Percentiles rank a stretch among this genome's conserved stretches.
Evolutionary conservation across 2,797 vertebrate genomes (phyloP).

Genomic region (Alauda arvensis): DNA sequence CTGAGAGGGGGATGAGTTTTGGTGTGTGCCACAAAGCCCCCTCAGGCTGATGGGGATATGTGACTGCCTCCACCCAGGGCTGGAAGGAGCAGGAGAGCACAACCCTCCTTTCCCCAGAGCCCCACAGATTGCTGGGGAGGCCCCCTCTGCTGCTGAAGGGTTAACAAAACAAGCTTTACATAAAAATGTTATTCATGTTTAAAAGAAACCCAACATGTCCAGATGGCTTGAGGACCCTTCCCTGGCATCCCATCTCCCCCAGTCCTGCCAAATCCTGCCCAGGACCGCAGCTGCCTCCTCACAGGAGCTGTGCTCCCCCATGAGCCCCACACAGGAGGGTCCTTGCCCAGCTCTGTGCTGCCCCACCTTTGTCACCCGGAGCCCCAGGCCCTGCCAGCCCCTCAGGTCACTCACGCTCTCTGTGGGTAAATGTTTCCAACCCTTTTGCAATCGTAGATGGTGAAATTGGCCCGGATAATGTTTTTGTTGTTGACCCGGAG

Average conservation of each 20-base stretch:
- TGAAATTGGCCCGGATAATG: conserved; percentile 86
- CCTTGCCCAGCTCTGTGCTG: accelerated
- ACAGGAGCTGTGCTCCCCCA: neutral
- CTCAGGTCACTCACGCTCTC: conserved; percentile 81
- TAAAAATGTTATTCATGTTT: neutral
- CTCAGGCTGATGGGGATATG: no score
- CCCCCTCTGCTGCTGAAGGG: neutral
- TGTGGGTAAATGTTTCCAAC: conserved; percentile 81
- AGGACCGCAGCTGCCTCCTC: neutral
- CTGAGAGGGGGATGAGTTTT: neutral
- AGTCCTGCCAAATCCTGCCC: conserved; percentile 32
- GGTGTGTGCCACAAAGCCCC: neutral
- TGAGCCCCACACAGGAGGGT: neutral
- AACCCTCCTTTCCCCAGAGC: accelerated
- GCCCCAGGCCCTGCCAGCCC: neutral
- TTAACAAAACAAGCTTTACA: conserved; percentile 36
- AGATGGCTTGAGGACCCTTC: conserved; percentile 53
- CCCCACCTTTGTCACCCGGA: neutral
- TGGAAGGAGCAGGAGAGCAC: neutral
- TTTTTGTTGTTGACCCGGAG: conserved; percentile 85
- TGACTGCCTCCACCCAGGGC: neutral
- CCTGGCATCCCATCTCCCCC: neutral
- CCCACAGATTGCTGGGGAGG: neutral
- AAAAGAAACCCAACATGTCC: neutral
- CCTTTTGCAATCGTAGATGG: conserved; percentile 90